phyloP scores from a whole-genome alignment of 2,113 vertebrate species.

The Acrocephalus arundinaceus region DNA sequence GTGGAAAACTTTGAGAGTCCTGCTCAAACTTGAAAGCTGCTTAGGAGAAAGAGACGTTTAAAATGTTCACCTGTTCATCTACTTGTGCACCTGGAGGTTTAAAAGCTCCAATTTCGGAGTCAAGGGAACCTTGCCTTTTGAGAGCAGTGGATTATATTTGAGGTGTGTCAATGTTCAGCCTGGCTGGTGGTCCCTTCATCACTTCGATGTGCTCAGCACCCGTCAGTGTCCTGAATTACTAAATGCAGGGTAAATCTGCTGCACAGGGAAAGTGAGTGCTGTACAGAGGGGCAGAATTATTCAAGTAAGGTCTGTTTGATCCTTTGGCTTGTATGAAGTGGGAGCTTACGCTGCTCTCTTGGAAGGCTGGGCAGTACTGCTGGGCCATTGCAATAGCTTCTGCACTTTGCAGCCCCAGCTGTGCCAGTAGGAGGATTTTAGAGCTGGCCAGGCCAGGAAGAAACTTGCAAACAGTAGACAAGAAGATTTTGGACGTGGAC shows the following conservation, averaged over 20 bases:
- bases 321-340: not conserved
- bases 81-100: not conserved
- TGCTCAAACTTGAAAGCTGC: not conserved
- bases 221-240: not conserved
- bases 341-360: not conserved
- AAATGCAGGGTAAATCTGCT: not conserved
- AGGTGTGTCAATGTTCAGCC: not conserved
- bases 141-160: not conserved
- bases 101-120: not conserved
- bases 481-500: not conserved
- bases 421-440: not conserved
- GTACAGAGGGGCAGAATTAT: not conserved
- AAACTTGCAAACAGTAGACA: not conserved
- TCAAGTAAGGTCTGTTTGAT: not conserved
- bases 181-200: not conserved
- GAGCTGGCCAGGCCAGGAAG: not conserved
- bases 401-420: not conserved
- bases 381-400: not conserved
- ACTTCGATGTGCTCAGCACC: not conserved
- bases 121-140: not conserved
- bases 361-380: not conserved
- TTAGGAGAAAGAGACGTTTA: not conserved
- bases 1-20: not conserved
- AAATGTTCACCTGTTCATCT: not conserved
- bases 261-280: not conserved